Evolutionary conservation across 2,113 vertebrate genomes (phyloP).

Genomic region (Caracal caracal): DNA sequence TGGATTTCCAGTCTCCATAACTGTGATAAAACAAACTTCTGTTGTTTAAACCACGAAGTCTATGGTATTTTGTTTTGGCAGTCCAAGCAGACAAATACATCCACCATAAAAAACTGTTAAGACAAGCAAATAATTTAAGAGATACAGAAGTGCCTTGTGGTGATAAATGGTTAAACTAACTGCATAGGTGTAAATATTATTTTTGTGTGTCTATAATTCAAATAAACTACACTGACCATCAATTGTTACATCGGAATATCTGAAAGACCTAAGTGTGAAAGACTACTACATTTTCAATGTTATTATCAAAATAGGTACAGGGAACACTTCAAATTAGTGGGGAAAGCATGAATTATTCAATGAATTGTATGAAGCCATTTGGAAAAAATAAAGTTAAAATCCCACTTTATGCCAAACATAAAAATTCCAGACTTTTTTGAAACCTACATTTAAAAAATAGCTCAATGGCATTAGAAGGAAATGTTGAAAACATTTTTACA

Average conservation of each 20-base stretch:
- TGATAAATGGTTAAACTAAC: not conserved
- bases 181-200: constrained; percentile 5
- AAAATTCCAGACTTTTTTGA: constrained; percentile 26
- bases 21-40: constrained; percentile 18
- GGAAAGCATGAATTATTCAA: constrained; percentile 12
- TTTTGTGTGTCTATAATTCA: not conserved
- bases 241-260: not conserved
- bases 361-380: not conserved
- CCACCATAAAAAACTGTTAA: not conserved
- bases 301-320: constrained; percentile 39
- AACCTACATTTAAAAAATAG: constrained; percentile 6
- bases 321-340: constrained; percentile 14
- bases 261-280: not conserved
- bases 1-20: not conserved
- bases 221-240: not conserved
- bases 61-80: not conserved
- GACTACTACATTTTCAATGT: constrained; percentile 11
- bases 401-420: not conserved
- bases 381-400: not conserved
- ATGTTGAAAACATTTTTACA: constrained; percentile 29
- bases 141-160: not conserved
- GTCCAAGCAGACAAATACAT: not conserved
- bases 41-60: not conserved
- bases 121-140: constrained; percentile 36
- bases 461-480: not conserved